Conservation (phyloP, 2,113 vertebrate species). For the Pollimyrus isidori region DNA sequence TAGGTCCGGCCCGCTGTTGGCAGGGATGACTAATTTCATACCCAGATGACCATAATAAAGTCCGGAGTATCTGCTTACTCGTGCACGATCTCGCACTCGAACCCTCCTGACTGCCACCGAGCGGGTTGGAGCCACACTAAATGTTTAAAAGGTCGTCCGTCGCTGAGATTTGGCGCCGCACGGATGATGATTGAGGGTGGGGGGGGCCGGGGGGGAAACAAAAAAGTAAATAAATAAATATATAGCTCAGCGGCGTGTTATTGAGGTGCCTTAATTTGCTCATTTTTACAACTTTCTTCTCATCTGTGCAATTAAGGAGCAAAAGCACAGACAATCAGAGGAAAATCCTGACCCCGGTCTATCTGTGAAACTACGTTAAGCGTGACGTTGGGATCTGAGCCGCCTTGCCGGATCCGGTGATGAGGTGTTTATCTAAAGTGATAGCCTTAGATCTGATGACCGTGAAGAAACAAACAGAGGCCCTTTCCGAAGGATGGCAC, state of each 20-base stretch:
- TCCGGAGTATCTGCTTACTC: constrained; percentile 63
- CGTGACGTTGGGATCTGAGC: constrained; percentile 7
- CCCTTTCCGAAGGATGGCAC: constrained; percentile 17
- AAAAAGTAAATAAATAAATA: constrained; percentile 21
- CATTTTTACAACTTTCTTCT: constrained; percentile 26
- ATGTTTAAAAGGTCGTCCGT: constrained; percentile 58
- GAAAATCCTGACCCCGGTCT: constrained; percentile 17
- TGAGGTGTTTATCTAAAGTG: constrained; percentile 24
- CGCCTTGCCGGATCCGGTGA: neutral
- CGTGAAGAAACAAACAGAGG: constrained; percentile 26
- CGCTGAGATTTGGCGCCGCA: constrained; percentile 32
- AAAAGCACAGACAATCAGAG: constrained; percentile 25
- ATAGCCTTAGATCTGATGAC: constrained; percentile 26
- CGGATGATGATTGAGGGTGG: neutral
- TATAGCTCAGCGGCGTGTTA: constrained; percentile 43
- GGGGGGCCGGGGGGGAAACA: too few relatives aligned
- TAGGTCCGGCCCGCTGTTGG: constrained; percentile 56
- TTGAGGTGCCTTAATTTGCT: constrained; percentile 51
- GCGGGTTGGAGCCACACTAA: constrained; percentile 56
- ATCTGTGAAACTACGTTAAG: constrained; percentile 26
- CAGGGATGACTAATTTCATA: constrained; percentile 72
- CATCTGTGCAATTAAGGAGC: constrained; percentile 27
- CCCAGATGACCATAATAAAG: constrained; percentile 69
- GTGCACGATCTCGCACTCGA: constrained; percentile 54
- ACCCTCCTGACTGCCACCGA: constrained; percentile 57